Evolutionary conservation across 2,888 invertebrate species (phyloP), one percentile per base, ranked within the genome.

Genomic region (Ormyrus pomaceus): DNA sequence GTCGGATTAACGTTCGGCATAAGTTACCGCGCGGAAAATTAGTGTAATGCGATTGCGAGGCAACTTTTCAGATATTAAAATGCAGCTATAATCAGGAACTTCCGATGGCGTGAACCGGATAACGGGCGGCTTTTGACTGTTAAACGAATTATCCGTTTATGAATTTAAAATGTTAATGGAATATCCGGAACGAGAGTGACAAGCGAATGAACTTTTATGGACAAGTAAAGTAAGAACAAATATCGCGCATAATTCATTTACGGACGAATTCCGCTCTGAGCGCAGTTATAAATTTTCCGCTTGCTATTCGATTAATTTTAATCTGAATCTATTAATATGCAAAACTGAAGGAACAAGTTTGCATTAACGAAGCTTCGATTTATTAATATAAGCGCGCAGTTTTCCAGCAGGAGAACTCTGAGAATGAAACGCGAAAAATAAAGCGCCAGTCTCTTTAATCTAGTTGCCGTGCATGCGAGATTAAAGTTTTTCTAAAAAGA

Each of bases 251-350:
- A 19, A 19, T 19, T 19, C 19, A 19, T 19, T 19, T 11, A 8
- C 0, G 7, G 48, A 48, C 1, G n/a, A 48, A 50, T 48, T 65
- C 65, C 51, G 13, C n/a, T 50, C n/a, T n/a, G 8, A 65, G 45
- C 9, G 8, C 59, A 51, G 53, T 68, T 75, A 76, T 69, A 69
- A 59, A 69, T 53, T 58, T 66, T 66, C 71, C 65, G 59, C 48
- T 69, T 48, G n/a, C 45, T 10, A n/a, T 19, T 50, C 19, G 19
- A 19, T 46, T 19, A 75, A 66, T 58, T 66, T 51, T 75, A 75
- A 73, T 73, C 64, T 55, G 64, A 64, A 73, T 73, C 59, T 56
- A 59, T 70, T 70, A 59, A 70, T 59, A 50, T 59, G 48, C 50
- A 48, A 55, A 56, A 56, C 45, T 13, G 19, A 48, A 45, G 7